These are phyloP conservation scores for Coracias cyanogaster DNA, from an alignment of 2,797 vertebrate genomes.

Conservation along the genomic window DNA sequence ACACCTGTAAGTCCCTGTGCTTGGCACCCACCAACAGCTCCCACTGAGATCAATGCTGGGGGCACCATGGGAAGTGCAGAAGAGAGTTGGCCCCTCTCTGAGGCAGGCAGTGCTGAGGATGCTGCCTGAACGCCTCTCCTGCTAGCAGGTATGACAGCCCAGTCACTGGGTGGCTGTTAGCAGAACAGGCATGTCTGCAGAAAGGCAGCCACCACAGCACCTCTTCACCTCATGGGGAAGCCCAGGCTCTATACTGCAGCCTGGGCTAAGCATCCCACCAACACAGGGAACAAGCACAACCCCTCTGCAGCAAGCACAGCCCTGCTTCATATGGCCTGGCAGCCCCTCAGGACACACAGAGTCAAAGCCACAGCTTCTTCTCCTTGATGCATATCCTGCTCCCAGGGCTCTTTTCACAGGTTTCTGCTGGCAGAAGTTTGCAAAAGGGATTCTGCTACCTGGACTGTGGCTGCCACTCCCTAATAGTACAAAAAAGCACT, in stretches of 20 bases:
- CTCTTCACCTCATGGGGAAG: background rate
- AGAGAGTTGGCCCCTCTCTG: background rate
- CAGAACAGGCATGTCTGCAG: accelerated
- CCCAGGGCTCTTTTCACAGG: background rate
- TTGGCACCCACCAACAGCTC: background rate
- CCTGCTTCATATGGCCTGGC: accelerated
- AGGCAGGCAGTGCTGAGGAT: background rate
- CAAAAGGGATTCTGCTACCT: background rate
- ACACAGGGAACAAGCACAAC: background rate
- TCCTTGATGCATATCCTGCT: background rate
- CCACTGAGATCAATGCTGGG: accelerated
- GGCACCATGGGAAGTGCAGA: background rate
- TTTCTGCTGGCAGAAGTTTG: background rate
- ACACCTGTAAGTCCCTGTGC: accelerated
- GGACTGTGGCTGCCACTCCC: background rate
- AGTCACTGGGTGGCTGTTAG: accelerated
- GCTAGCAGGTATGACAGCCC: background rate
- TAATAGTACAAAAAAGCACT: background rate
- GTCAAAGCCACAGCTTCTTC: background rate
- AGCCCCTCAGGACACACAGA: background rate
- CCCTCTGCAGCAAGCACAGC: background rate
- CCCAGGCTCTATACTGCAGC: background rate
- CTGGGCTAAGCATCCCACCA: background rate
- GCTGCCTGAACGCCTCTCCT: background rate
- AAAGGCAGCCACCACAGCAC: background rate